Base-by-base conservation (phyloP, 1,140 invertebrate species). In the Drosophila sechellia region DNA sequence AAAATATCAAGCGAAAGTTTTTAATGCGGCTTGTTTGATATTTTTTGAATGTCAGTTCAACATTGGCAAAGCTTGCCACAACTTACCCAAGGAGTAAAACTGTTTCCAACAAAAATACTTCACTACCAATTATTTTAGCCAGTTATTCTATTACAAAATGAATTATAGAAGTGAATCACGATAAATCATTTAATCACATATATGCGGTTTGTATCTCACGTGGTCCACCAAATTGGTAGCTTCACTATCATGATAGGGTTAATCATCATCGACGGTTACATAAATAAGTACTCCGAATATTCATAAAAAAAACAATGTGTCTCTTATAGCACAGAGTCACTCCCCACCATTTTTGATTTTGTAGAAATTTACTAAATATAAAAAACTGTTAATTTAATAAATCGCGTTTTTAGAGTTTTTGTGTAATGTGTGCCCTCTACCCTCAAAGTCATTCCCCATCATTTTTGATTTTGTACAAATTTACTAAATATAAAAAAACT, bases 41-140 rank as follows among this genome's bases (percentile, higher is more conserved):
- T 53, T 42, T 53, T 53, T 61, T 43, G 31, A 34, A 35, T 20
- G 31, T 52, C 27, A 52, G 31, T 31, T 49, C 6, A 27, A 34
- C 5, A 25, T 27, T 13, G 15, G 27, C 25, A 52, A 4, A 17
- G 31, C 49, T 17, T 35, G 49, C 49, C 49, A 17, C 46, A 49
- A 31, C 25, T 15, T 35, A 52, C 15, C 49, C 34, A 4, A 50
- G 15, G 10, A 34, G 10, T 27, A 13, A 48, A 15, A 27, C 8
- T 13, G 1, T 3, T 48, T 25, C 46, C 46, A 43, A n/a, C n/a
- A 20, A 12, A 45, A n/a, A 45, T 4, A 20, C 4, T 10, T 11
- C 3, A 8, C 4, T 3, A 39, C 12, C 12, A 39, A 4, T 37
- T 37, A 10, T 37, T 8, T 12, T 12, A 37, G 37, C 37, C 11